phyloP scores from a whole-genome alignment of 2,797 vertebrate species.

The Pyrocephalus nanus region DNA sequence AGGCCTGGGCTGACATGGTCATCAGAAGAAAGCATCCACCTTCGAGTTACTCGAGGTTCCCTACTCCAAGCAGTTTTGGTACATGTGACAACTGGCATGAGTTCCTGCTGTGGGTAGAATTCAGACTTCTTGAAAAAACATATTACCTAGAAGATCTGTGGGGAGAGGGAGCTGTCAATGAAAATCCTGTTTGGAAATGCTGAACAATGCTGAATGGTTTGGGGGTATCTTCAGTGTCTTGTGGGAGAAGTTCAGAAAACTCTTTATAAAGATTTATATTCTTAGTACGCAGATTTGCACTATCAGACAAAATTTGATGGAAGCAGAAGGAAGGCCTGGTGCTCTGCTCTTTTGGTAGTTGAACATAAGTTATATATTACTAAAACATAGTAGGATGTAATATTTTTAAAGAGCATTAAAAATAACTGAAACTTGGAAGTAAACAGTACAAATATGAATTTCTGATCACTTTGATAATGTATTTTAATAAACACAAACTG shows the following conservation, averaged over 20 bases:
- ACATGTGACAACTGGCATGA: accelerated
- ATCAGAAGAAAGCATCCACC: not conserved
- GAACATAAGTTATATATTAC: not conserved
- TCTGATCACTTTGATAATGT: not conserved
- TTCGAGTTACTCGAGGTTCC: not conserved
- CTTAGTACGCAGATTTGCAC: accelerated
- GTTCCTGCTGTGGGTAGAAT: not conserved
- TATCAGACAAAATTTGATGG: not conserved
- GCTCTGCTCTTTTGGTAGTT: not conserved
- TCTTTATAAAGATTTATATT: not conserved
- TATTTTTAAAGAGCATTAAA: not conserved
- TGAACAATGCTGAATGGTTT: not conserved
- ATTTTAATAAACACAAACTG: not conserved
- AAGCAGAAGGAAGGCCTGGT: not conserved
- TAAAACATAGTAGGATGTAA: not conserved
- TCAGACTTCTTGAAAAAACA: not conserved
- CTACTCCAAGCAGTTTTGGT: not conserved
- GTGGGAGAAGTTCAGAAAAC: not conserved
- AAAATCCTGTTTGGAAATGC: not conserved
- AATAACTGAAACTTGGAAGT: not conserved
- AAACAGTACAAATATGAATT: not conserved
- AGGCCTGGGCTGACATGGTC: not conserved
- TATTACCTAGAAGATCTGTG: accelerated
- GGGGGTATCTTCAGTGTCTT: not conserved
- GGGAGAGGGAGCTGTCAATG: not conserved